Percentiles rank a stretch among this genome's conserved stretches.
phyloP scores from a whole-genome alignment of 2,888 invertebrate genomes.

The Pachymerium ferrugineum region DNA sequence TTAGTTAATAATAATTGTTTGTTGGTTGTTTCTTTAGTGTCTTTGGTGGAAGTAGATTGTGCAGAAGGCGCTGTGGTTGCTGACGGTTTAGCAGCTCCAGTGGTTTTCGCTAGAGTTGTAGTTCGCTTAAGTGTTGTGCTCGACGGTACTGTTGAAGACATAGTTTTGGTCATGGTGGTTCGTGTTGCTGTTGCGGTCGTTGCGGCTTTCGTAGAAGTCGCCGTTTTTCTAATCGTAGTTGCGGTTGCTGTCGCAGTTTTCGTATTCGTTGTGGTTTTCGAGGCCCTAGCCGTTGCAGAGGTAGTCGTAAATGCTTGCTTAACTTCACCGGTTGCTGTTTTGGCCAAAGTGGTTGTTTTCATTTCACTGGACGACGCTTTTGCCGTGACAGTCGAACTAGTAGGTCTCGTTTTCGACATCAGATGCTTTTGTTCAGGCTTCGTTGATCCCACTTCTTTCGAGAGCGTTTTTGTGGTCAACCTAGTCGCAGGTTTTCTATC shows the following conservation, averaged over 20 bases:
- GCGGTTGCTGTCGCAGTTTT: conserved; percentile 37
- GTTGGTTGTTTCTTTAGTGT: conserved; percentile 36
- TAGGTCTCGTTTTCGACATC: too few species aligned
- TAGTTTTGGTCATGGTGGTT: conserved; percentile 25
- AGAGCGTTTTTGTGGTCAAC: too few species aligned
- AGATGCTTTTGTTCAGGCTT: too few species aligned
- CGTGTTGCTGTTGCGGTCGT: conserved; percentile 37
- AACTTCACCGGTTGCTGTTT: conserved; percentile 36
- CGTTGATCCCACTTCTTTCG: too few species aligned
- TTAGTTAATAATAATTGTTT: conserved; percentile 28
- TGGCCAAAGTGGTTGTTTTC: neutral
- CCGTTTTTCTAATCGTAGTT: conserved; percentile 39
- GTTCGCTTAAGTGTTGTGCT: neutral
- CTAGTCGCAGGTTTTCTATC: too few species aligned
- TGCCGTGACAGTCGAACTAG: too few species aligned
- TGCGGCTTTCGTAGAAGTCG: conserved; percentile 41
- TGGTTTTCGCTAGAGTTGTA: conserved; percentile 27
- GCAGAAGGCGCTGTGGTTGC: conserved; percentile 30
- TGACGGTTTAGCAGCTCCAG: conserved; percentile 31
- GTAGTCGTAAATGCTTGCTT: conserved; percentile 37
- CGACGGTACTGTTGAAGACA: conserved; percentile 12
- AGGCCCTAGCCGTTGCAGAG: neutral
- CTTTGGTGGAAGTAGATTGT: conserved; percentile 40
- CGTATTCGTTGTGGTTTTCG: too few species aligned
- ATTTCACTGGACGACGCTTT: too few species aligned